Conservation (phyloP, 2,888 invertebrate genomes). For the Oscheius myriophilus region DNA sequence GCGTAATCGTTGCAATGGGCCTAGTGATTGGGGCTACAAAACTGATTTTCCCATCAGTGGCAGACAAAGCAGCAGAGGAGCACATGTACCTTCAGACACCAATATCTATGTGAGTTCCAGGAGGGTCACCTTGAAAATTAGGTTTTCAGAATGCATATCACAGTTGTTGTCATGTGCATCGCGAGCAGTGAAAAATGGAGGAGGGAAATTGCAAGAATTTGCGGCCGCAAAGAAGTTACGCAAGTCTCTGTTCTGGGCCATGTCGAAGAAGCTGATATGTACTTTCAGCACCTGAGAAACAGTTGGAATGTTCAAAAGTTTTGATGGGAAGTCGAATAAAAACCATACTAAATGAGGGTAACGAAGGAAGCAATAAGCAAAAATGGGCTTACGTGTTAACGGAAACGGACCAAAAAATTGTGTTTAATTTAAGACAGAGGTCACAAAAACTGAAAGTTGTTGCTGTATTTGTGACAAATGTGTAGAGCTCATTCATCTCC, state of each 20-base stretch:
- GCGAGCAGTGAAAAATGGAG: background rate
- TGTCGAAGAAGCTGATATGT: background rate
- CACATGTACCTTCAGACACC: background rate
- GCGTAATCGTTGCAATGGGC: background rate
- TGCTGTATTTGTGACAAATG: too few species aligned
- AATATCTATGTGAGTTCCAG: background rate
- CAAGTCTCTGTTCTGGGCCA: background rate
- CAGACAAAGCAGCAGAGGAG: background rate
- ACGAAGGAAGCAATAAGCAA: too few species aligned
- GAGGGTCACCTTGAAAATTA: background rate
- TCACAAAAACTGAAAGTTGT: too few species aligned
- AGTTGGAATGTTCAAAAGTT: background rate
- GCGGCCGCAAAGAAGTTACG: background rate
- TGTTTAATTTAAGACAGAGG: too few species aligned
- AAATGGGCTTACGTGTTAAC: too few species aligned
- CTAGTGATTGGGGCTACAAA: background rate
- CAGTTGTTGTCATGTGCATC: background rate
- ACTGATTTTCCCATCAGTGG: background rate
- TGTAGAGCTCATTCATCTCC: too few species aligned
- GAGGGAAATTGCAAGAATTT: background rate
- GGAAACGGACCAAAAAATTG: too few species aligned
- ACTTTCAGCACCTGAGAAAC: background rate
- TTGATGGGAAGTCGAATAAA: background rate
- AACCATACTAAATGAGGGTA: too few species aligned
- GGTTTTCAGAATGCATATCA: constrained; percentile 2